phyloP scores from a whole-genome alignment of 2,113 vertebrate genomes.

The Nestor notabilis region DNA sequence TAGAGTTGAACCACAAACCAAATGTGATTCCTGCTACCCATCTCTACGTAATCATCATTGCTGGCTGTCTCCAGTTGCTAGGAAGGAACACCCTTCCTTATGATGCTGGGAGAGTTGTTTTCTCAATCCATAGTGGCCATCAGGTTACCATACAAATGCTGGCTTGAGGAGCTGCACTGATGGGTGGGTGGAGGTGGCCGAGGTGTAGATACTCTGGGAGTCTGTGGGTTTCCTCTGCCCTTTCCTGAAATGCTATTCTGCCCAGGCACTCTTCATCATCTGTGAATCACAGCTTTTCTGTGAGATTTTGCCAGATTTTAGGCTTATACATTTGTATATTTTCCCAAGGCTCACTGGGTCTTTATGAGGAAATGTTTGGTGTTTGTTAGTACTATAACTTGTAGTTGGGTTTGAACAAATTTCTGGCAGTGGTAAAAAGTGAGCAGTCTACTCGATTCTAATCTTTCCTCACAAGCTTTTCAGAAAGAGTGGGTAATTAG shows the following conservation, averaged over 20 bases:
- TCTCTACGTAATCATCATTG: background rate
- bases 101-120: background rate
- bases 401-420: background rate
- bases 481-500: background rate
- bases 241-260: background rate
- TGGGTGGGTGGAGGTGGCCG: background rate
- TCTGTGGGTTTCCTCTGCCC: background rate
- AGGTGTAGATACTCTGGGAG: background rate
- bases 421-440: background rate
- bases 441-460: background rate
- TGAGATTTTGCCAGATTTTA: background rate
- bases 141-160: background rate
- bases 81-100: background rate
- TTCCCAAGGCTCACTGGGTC: background rate
- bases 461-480: background rate
- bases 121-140: background rate
- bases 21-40: background rate
- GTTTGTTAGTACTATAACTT: background rate
- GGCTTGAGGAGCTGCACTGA: background rate
- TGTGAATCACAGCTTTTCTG: background rate
- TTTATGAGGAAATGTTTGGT: background rate
- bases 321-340: background rate
- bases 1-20: background rate
- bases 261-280: background rate
- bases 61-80: accelerated